Conservation (phyloP, 2,797 vertebrate species). For the Pseudocheirus occidentalis region DNA sequence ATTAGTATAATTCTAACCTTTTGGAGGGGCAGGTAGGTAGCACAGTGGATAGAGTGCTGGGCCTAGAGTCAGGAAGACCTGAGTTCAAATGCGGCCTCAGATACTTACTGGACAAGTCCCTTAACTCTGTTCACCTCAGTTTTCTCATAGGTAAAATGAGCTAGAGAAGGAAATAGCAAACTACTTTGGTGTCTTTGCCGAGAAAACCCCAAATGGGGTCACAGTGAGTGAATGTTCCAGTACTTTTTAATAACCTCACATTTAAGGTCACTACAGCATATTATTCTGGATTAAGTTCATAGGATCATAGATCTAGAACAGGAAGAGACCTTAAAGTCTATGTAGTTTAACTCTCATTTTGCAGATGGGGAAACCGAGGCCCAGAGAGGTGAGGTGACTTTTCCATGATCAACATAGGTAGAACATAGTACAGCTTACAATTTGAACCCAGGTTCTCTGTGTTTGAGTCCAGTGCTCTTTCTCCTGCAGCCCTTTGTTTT, state of each 20-base stretch:
- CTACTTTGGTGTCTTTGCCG: neutral
- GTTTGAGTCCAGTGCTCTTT: neutral
- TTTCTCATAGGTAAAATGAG: neutral
- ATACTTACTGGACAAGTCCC: neutral
- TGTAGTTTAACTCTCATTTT: neutral
- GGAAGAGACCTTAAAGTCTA: neutral
- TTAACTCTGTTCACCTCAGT: neutral
- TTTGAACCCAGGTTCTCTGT: neutral
- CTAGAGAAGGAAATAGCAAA: neutral
- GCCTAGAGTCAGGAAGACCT: neutral
- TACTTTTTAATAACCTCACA: neutral
- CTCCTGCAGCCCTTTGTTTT: neutral
- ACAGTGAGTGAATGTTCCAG: neutral
- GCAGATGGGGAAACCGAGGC: neutral
- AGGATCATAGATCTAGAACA: neutral
- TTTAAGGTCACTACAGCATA: neutral
- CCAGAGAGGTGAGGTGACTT: neutral
- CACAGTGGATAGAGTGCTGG: neutral
- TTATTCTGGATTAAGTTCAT: neutral
- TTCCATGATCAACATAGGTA: neutral
- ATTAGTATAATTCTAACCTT: neutral
- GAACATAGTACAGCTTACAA: neutral
- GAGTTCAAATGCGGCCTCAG: neutral
- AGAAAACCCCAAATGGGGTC: neutral
- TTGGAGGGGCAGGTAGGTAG: neutral